These are phyloP conservation scores for Colaptes auratus DNA, from an alignment of 2,113 vertebrate genomes.

Conservation along the genomic window DNA sequence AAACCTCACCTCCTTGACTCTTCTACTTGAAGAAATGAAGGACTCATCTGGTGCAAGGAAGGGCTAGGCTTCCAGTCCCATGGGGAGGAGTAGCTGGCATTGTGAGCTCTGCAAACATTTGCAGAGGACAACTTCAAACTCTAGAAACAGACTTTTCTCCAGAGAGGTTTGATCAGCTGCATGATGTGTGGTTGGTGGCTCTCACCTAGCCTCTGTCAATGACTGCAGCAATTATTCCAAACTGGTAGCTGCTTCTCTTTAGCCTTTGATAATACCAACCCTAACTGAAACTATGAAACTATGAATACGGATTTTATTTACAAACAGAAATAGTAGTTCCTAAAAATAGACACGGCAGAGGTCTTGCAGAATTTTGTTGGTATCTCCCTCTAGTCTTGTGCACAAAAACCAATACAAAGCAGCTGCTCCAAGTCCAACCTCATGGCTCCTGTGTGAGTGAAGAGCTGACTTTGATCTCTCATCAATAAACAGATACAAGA, in stretches of 20 bases:
- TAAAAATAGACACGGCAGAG: neutral
- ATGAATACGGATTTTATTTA: neutral
- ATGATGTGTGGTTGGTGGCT: neutral
- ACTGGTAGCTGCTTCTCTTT: neutral
- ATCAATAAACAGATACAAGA: constrained; percentile 55
- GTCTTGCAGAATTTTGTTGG: neutral
- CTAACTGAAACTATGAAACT: too few species aligned
- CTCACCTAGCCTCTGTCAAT: neutral
- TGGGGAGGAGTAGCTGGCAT: neutral
- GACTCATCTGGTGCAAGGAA: neutral
- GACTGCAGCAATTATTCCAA: neutral
- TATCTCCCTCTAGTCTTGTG: neutral
- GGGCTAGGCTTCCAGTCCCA: neutral
- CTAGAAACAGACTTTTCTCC: neutral
- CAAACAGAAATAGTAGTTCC: neutral
- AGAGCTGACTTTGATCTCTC: constrained; percentile 36
- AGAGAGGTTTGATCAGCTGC: neutral
- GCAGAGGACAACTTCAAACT: neutral
- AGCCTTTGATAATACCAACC: neutral
- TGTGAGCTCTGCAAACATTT: neutral
- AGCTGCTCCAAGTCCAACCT: neutral
- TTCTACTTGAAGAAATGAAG: neutral
- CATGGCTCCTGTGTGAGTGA: neutral
- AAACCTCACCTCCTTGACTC: neutral
- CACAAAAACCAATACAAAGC: neutral